Base-by-base conservation (phyloP, 2,888 invertebrate genomes). In the Pheosia tremula region DNA sequence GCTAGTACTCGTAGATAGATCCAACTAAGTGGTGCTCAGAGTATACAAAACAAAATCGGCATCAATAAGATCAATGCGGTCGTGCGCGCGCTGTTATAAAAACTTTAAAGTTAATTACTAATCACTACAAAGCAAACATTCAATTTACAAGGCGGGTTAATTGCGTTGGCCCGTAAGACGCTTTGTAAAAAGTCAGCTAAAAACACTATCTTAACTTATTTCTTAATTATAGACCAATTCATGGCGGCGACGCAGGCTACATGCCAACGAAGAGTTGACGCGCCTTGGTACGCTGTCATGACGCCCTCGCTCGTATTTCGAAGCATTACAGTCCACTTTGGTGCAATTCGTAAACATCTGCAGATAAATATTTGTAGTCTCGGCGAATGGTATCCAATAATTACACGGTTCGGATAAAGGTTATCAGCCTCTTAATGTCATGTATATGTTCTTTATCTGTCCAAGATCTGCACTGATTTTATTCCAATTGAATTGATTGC, bases 211-310 rank as follows among this genome's bases (percentile, higher is more conserved):
- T 93, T 89, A 90, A 90, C 90, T 93, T 93, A 93, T 92, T 93
- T 93, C 93, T 93, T 93, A 93, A 93, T 93, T 93, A 93, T 93
- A 93, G 90, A 90, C 90, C 88, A 90, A 92, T 90, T 92, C 91
- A 87, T 89, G 89, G 90, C 85, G 79, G 86, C 85, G 87, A 90
- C 88, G 87, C 86, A 83, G 77, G 88, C 84, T 83, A 86, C 87
- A 86, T 87, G 87, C 86, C 85, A 82, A 85, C 81, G 80, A 80
- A 84, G 82, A 80, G 81, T 84, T 84, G 85, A 85, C 81, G 80
- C 73, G 75, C 78, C 66, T 64, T 66, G 71, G 55, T 65, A 56
- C 53, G 55, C 57, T n/a, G 56, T 63, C 72, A 64, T 70, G 59
- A 60, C 62, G 71, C 71, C 74, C 71, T 71, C 61, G 68, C 62